A percentile compares a stretch with the other conserved stretches of the same genome.
Evolutionary conservation across 2,113 vertebrate genomes (phyloP).

Genomic region (Triplophysa rosa): DNA sequence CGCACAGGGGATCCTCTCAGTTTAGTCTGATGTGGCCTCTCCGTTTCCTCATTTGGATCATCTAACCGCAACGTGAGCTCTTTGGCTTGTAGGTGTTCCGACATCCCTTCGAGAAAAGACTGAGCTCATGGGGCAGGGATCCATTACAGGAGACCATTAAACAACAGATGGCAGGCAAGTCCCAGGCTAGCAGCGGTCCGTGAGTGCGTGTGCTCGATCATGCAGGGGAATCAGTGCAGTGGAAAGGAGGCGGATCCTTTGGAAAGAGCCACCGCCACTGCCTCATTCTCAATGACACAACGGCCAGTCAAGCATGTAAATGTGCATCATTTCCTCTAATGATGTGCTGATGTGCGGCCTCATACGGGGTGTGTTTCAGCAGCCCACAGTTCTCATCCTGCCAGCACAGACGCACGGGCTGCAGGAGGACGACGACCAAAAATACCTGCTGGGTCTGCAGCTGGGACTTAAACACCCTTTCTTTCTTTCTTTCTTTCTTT

Average conservation of each 20-base stretch:
- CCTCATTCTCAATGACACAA: conserved; percentile 57
- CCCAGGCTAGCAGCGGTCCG: conserved; percentile 27
- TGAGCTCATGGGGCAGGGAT: conserved; percentile 23
- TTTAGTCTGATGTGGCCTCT: conserved; percentile 2
- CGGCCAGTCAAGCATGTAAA: conserved; percentile 57
- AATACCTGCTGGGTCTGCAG: conserved; percentile 34
- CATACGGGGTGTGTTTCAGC: conserved; percentile 26
- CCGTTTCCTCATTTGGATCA: conserved; percentile 21
- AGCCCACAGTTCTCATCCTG: not conserved
- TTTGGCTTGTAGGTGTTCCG: not conserved
- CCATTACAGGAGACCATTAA: conserved; percentile 47
- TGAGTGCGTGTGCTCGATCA: conserved; percentile 24
- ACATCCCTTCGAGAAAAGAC: conserved; percentile 12
- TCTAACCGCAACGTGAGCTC: conserved; percentile 21
- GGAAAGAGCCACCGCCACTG: conserved; percentile 26
- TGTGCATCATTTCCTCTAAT: conserved; percentile 57
- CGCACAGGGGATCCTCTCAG: not conserved
- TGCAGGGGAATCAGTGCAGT: conserved; percentile 26
- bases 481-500: conserved; percentile 3
- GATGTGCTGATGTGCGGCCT: conserved; percentile 51
- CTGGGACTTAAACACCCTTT: conserved; percentile 43
- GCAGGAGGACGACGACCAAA: conserved; percentile 17
- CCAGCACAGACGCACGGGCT: conserved; percentile 22
- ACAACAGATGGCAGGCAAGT: conserved; percentile 60
- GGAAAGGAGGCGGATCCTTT: conserved; percentile 32